These are phyloP conservation scores for rat (Rattus norvegicus) DNA, from an alignment of 2,113 vertebrate genomes.

Conservation along the genomic window GRCr8 NC_086020.1:21746001-21746500, in stretches of 20 bases:
- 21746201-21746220: neutral
- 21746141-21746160: neutral
- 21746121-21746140: neutral
- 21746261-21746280: neutral
- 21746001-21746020: neutral
- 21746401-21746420: neutral
- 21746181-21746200: neutral
- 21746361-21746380: neutral
- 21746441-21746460: neutral
- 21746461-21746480: neutral
- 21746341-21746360: neutral
- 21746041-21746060: neutral
- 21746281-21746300: neutral
- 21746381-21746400: neutral
- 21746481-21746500: slow-evolving; percentile 14
- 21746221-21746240: neutral
- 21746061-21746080: neutral
- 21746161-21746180: neutral
- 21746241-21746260: neutral
- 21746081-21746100: neutral
- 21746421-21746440: slow-evolving; percentile 7
- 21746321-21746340: neutral
- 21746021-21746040: neutral
- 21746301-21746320: neutral
- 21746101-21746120: neutral